A percentile compares a stretch with the other conserved stretches of the same genome.
phyloP scores from a whole-genome alignment of 2,113 vertebrate genomes.

The Python bivittatus region DNA sequence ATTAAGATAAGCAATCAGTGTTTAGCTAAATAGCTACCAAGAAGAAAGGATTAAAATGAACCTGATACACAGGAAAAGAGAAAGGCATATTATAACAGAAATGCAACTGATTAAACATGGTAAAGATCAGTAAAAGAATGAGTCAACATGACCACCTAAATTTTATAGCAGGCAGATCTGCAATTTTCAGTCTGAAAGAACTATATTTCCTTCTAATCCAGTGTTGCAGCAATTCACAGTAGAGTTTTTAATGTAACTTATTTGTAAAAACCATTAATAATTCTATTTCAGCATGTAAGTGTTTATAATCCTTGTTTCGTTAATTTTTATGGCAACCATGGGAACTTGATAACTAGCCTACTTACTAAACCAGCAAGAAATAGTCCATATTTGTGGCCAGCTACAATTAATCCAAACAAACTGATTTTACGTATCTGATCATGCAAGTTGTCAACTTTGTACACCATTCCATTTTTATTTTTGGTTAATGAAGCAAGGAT shows the following conservation, averaged over 20 bases:
- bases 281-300: background rate
- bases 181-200: background rate
- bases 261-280: background rate
- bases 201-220: background rate
- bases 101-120: background rate
- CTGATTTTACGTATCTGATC: background rate
- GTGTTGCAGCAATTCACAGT: background rate
- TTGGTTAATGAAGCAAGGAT: rapidly evolving
- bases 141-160: background rate
- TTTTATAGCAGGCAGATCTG: background rate
- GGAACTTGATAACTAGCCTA: background rate
- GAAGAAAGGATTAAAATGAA: background rate
- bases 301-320: background rate
- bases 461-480: background rate
- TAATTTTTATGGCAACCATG: background rate
- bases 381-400: background rate
- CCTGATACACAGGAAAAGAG: background rate
- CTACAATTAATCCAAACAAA: background rate
- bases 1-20: background rate
- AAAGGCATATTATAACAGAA: background rate
- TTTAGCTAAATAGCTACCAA: background rate
- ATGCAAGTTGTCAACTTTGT: background rate
- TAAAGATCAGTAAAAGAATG: background rate
- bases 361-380: background rate
- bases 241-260: background rate